Percentiles rank a stretch among this genome's conserved stretches.
Conservation (phyloP, 2,113 vertebrate genomes). For the Anguilla japonica region DNA sequence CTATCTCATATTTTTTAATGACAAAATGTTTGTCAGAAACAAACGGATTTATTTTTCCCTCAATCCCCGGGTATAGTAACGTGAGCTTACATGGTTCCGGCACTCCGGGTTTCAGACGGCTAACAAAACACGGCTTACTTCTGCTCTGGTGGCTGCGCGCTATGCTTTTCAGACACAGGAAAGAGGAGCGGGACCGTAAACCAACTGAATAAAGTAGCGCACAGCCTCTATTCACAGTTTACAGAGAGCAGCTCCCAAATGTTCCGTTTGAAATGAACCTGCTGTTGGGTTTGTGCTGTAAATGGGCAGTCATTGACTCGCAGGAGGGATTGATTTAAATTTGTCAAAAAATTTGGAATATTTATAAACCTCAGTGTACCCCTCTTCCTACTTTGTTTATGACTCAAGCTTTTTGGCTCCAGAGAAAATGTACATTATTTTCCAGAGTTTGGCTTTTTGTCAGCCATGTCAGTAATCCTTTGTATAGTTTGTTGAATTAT, state of each 20-base stretch:
- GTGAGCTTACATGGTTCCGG: constrained; percentile 84
- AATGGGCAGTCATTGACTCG: background rate
- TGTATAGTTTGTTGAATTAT: background rate
- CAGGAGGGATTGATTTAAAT: too few relatives aligned
- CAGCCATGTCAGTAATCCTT: background rate
- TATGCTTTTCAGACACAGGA: constrained; percentile 85
- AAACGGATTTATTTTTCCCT: constrained; percentile 82
- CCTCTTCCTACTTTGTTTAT: background rate
- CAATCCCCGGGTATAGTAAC: constrained; percentile 76
- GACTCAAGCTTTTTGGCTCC: background rate
- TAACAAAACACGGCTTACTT: constrained; percentile 93
- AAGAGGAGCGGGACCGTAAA: constrained; percentile 70
- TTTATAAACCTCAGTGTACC: too few relatives aligned
- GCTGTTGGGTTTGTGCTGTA: background rate
- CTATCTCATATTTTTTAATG: constrained; percentile 81
- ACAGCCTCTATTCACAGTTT: constrained; percentile 68
- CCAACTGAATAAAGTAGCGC: constrained; percentile 67
- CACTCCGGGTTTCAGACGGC: constrained; percentile 84
- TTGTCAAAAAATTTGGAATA: too few relatives aligned
- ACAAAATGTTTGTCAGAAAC: constrained; percentile 86
- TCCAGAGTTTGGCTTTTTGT: background rate
- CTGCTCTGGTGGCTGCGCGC: constrained; percentile 81
- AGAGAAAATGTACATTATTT: background rate
- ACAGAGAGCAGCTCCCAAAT: constrained; percentile 59
- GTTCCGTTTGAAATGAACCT: constrained; percentile 47